Evolutionary conservation across 2,888 invertebrate genomes (phyloP), one percentile per base, ranked within the genome.

Genomic region (Nomada flava): DNA sequence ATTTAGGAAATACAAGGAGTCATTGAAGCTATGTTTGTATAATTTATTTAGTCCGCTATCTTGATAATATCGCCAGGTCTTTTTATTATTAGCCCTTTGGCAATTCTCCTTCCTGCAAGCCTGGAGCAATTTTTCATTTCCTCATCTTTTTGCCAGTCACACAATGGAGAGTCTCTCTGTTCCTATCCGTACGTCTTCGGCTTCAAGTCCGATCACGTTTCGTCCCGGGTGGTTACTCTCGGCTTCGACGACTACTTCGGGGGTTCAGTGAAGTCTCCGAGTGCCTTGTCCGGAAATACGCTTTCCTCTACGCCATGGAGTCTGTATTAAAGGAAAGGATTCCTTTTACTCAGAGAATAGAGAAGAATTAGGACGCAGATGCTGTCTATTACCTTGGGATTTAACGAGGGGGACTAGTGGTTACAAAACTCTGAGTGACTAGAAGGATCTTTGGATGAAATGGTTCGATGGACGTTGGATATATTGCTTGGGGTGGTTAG

Each of bases 181-280:
- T 20, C n/a, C 23, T 18, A 13, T 20, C 26, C 20, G 52, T 50
- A 42, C 50, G 29, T 76, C 70, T 59, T 73, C 57, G 47, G 2
- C 44, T 42, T 4, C 10, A 20, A 82, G 82, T 85, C 82, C n/a
- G 82, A 85, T 85, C 86, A 85, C 82, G 79, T 85, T 53, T 52
- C 55, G 68, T n/a, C 63, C 26, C 29, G 65, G 23, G 15, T 26
- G 62, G 26, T 64, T 59, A 63, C 55, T 60, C 57, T 64, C 53
- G 59, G 44, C 50, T 55, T 44, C 42, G 29, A 62, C 67, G n/a
- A 74, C 53, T 69, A 75, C 57, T 79, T 82, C 57, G 67, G 69
- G 64, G 71, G 83, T 78, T 60, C 71, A 55, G 55, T 59, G 47
- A 26, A 75, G 59, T 74, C 71, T 52, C 71, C 29, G 65, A 80